Conservation (phyloP, 2,797 vertebrate genomes). For the Tangara arthus region DNA sequence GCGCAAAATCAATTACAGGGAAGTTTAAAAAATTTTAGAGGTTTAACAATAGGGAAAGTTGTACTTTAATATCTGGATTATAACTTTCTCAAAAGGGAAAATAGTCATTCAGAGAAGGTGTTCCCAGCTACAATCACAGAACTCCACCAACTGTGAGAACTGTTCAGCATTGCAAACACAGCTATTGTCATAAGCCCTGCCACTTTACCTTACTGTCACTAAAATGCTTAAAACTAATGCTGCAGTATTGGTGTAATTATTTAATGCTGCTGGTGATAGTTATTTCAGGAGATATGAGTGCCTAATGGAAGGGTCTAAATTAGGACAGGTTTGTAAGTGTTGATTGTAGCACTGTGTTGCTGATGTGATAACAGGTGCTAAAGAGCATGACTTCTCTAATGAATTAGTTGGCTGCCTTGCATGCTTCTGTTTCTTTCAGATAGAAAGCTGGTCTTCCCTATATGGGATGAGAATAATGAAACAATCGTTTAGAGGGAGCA, state of each 20-base stretch:
- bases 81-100: background rate
- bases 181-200: background rate
- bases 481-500: background rate
- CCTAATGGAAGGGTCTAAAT: background rate
- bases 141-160: background rate
- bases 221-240: background rate
- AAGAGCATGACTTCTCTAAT: background rate
- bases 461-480: background rate
- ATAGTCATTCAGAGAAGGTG: background rate
- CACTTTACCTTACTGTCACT: background rate
- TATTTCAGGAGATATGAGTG: background rate
- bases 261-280: background rate
- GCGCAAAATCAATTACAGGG: background rate
- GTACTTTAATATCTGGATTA: background rate
- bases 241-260: background rate
- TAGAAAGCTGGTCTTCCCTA: background rate
- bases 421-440: background rate
- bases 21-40: background rate
- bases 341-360: background rate
- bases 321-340: background rate
- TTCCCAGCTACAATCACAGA: background rate
- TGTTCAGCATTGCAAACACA: background rate
- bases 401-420: background rate
- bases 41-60: background rate
- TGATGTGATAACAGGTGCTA: background rate